These are phyloP conservation scores for Plecotus auritus DNA, from an alignment of 2,113 vertebrate species.

Conservation along the genomic window DNA sequence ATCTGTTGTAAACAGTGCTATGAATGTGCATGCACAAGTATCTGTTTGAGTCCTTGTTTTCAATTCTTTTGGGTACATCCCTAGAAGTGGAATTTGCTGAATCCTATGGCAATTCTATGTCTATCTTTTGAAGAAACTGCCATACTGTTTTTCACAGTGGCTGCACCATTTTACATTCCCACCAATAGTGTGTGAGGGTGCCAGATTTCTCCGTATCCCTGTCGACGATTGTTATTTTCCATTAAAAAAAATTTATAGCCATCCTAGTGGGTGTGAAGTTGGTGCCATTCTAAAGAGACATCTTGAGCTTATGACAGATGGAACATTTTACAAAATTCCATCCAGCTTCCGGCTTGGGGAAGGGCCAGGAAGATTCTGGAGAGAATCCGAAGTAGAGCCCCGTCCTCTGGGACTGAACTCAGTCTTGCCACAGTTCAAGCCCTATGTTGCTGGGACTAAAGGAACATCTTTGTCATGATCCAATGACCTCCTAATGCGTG, in stretches of 20 bases:
- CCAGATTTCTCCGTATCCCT: neutral
- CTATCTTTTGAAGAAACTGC: neutral
- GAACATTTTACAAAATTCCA: neutral
- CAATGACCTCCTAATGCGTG: neutral
- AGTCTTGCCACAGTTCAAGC: neutral
- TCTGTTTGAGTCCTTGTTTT: neutral
- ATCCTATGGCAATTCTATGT: neutral
- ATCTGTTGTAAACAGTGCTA: accelerated
- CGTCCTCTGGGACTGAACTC: neutral
- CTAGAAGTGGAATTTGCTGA: neutral
- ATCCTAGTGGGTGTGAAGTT: neutral
- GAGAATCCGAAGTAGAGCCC: neutral
- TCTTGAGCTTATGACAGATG: neutral
- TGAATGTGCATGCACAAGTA: accelerated
- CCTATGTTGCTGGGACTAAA: neutral
- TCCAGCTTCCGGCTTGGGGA: neutral
- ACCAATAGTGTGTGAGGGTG: neutral
- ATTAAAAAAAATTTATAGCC: neutral
- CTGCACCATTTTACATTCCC: accelerated
- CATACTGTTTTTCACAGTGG: neutral
- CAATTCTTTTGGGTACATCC: accelerated
- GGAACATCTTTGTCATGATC: neutral
- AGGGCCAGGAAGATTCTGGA: neutral
- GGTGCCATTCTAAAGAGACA: neutral
- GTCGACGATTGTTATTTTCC: neutral